Evolutionary conservation across 2,888 invertebrate genomes (phyloP).

Genomic region (Dicyrtomina minuta): DNA sequence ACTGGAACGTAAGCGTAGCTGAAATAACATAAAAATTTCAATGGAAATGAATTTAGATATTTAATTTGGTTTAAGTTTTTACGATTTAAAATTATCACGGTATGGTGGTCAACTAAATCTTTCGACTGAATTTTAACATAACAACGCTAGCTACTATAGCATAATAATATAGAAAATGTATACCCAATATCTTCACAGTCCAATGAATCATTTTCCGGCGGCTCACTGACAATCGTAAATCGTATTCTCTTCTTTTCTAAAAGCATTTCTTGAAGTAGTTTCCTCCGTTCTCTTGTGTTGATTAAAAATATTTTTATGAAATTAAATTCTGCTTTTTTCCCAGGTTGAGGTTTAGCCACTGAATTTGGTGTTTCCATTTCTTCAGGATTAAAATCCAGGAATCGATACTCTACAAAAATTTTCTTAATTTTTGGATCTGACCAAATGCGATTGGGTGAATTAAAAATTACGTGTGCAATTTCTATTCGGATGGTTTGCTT

Average conservation of each 20-base stretch:
- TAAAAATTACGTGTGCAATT: conserved; percentile 28
- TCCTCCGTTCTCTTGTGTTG: conserved; percentile 24
- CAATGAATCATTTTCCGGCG: conserved; percentile 31
- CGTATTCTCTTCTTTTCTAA: conserved; percentile 17
- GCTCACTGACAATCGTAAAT: conserved; percentile 34
- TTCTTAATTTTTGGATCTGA: conserved; percentile 55
- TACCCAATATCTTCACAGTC: conserved; percentile 39
- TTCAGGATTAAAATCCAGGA: conserved; percentile 57
- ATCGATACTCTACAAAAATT: conserved; percentile 58
- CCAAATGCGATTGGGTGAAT: conserved; percentile 6
- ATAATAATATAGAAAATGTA: not conserved
- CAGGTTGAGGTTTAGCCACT: conserved; percentile 57
- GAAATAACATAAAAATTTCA: conserved; percentile 1
- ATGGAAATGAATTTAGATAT: not conserved
- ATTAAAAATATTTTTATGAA: conserved; percentile 57
- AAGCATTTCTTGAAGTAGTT: conserved; percentile 13
- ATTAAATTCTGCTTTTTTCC: conserved; percentile 57
- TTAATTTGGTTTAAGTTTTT: not conserved
- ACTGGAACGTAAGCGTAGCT: conserved; percentile 33
- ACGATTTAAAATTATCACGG: not conserved
- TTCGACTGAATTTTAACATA: no score
- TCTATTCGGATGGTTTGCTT: conserved; percentile 25
- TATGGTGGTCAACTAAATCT: no score
- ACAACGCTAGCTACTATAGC: no score
- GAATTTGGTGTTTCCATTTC: conserved; percentile 59